A percentile compares a stretch with the other conserved stretches of the same genome.
Evolutionary conservation across 2,888 invertebrate genomes (phyloP).

Genomic region (Drosophila cognata): DNA sequence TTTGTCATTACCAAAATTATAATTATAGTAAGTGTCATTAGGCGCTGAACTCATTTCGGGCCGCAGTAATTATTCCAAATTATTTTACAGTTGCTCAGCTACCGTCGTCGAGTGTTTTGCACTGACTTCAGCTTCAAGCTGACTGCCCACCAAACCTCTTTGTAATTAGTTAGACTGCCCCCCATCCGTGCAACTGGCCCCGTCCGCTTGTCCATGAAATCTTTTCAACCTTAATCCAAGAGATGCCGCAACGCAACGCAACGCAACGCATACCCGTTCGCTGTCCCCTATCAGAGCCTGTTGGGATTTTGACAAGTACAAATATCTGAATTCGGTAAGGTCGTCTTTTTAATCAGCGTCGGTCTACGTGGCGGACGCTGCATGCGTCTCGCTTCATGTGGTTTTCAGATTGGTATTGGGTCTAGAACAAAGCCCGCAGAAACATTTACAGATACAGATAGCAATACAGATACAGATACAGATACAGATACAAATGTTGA

Average conservation of each 20-base stretch:
- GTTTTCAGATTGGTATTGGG: conserved; percentile 52
- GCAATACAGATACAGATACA: conserved; percentile 13
- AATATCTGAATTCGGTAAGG: conserved; percentile 83
- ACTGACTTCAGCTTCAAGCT: conserved; percentile 12
- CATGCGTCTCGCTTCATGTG: conserved; percentile 68
- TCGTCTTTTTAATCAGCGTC: conserved; percentile 83
- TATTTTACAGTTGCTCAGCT: conserved; percentile 66
- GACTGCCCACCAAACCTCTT: conserved; percentile 19
- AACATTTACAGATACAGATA: conserved; percentile 22
- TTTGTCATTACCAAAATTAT: conserved; percentile 79
- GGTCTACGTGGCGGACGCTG: conserved; percentile 49
- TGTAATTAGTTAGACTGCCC: conserved; percentile 50
- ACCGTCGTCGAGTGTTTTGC: conserved; percentile 28
- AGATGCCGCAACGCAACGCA: conserved; percentile 40
- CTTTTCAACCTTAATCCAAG: conserved; percentile 66
- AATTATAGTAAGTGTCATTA: conserved; percentile 78
- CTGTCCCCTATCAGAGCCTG: conserved; percentile 69
- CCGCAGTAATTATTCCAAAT: conserved; percentile 68
- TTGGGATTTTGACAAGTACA: conserved; percentile 85
- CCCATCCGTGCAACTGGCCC: background rate
- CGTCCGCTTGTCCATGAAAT: conserved; percentile 62
- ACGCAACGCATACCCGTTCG: conserved; percentile 14
- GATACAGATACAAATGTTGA: conserved; percentile 25
- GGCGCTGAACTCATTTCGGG: conserved; percentile 66
- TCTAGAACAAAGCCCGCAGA: conserved; percentile 62